A percentile compares a stretch with the other conserved stretches of the same genome.
Conservation (phyloP, 2,888 invertebrate genomes). For the Mesochorus sp. region DNA sequence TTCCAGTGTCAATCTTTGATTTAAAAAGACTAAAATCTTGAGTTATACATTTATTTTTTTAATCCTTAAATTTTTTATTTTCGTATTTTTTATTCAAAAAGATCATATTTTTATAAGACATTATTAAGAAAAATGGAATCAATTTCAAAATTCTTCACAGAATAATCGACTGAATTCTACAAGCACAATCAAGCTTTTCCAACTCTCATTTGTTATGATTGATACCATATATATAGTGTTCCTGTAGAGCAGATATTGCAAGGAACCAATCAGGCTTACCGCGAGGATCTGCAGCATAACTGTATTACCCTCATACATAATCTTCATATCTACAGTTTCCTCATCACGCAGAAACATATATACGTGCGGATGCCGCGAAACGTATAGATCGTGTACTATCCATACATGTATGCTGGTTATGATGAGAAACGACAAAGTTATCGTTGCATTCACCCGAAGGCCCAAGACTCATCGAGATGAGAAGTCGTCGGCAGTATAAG, state of each 20-base stretch:
- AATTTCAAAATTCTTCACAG: not conserved
- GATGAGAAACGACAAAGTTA: conserved; percentile 47
- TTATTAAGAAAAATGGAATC: too few species aligned
- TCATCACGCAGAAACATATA: too few species aligned
- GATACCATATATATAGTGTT: not conserved
- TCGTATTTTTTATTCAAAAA: too few species aligned
- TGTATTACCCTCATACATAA: not conserved
- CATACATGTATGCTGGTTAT: conserved; percentile 28
- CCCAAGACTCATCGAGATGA: conserved; percentile 50
- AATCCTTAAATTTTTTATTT: too few species aligned
- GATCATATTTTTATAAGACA: too few species aligned
- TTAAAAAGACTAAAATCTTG: too few species aligned
- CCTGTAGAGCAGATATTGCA: not conserved
- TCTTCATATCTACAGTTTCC: not conserved
- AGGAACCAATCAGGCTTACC: not conserved
- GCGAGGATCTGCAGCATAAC: too few species aligned
- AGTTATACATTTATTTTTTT: too few species aligned
- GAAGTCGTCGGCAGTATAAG: conserved; percentile 7
- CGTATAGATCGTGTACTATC: not conserved
- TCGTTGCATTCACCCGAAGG: conserved; percentile 22
- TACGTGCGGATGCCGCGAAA: too few species aligned
- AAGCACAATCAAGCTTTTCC: not conserved
- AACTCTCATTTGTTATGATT: not conserved
- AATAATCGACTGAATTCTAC: not conserved
- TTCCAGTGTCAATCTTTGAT: too few species aligned